Percentiles rank a stretch among this genome's conserved stretches.
These are phyloP conservation scores for Archips crataeganus DNA, from an alignment of 2,888 invertebrate genomes.

Conservation along the genomic window DNA sequence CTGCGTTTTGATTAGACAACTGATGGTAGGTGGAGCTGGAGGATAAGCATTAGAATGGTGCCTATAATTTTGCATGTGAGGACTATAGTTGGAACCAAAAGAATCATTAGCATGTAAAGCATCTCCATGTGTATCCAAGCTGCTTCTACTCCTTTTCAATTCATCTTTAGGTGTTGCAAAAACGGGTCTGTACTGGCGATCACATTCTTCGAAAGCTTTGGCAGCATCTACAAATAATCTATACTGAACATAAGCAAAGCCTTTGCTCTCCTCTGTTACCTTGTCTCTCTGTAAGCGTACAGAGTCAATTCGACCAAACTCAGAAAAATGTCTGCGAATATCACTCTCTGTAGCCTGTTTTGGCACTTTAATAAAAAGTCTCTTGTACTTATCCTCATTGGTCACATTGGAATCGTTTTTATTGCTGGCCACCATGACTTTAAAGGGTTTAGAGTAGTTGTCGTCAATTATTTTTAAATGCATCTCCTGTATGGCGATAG, in stretches of 20 bases:
- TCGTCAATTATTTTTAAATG: slow-evolving; percentile 91
- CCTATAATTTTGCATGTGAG: slow-evolving; percentile 1
- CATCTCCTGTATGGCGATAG: slow-evolving; percentile 94
- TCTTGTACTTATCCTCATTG: slow-evolving; percentile 79
- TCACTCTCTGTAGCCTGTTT: slow-evolving; percentile 92
- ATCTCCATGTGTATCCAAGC: slow-evolving; percentile 54
- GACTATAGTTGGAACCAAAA: slow-evolving; percentile 17
- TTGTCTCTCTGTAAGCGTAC: slow-evolving; percentile 92
- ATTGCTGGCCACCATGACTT: slow-evolving; percentile 94
- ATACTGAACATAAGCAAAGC: slow-evolving; percentile 96
- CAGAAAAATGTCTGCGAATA: slow-evolving; percentile 91
- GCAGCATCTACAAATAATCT: slow-evolving; percentile 93
- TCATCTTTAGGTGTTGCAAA: slow-evolving; percentile 94
- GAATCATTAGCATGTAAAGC: slow-evolving; percentile 38
- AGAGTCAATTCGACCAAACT: slow-evolving; percentile 93
- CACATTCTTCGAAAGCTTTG: slow-evolving; percentile 95
- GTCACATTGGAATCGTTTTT: slow-evolving; percentile 63
- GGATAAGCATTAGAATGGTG: slow-evolving; percentile 7
- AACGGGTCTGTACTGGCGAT: slow-evolving; percentile 93
- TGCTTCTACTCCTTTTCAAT: slow-evolving; percentile 69
- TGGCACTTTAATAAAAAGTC: slow-evolving; percentile 95
- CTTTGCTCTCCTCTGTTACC: slow-evolving; percentile 92
- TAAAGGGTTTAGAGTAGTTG: slow-evolving; percentile 90
- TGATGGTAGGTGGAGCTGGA: slow-evolving; percentile 5
- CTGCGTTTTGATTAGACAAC: slow-evolving; percentile 55